A percentile compares a stretch with the other conserved stretches of the same genome.
These are phyloP conservation scores for Gymnoscopelus braueri DNA, from an alignment of 2,797 vertebrate genomes.

Conservation along the genomic window DNA sequence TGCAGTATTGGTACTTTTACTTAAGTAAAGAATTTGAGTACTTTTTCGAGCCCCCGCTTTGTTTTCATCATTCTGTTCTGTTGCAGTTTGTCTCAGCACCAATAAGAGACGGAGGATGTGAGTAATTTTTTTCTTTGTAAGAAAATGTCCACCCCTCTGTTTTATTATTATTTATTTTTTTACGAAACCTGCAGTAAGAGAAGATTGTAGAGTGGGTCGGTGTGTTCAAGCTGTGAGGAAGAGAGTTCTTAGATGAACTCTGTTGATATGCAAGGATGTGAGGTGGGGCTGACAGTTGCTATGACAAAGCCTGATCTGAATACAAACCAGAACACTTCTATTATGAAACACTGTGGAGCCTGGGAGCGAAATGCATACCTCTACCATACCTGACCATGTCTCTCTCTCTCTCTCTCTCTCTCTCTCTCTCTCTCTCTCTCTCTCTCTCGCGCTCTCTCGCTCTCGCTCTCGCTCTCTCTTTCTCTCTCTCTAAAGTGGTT, in stretches of 20 bases:
- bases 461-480: background rate
- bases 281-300: background rate
- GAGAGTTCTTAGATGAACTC: background rate
- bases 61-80: no score
- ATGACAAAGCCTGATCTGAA: constrained; percentile 2
- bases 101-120: no score
- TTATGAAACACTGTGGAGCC: background rate
- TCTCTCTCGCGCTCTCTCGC: background rate
- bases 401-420: background rate
- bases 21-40: no score
- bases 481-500: no score
- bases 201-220: background rate
- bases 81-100: no score
- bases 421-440: background rate
- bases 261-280: background rate
- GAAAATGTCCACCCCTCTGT: no score
- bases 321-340: constrained; percentile 4
- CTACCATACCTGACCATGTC: constrained; percentile 7
- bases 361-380: background rate
- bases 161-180: no score
- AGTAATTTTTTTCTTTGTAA: no score
- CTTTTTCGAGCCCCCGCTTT: no score
- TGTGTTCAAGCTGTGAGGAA: background rate
- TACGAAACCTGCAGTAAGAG: background rate
- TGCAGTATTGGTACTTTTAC: no score